Base-by-base conservation (phyloP, 2,113 vertebrate species). In the Hippocampus barbouri region DNA sequence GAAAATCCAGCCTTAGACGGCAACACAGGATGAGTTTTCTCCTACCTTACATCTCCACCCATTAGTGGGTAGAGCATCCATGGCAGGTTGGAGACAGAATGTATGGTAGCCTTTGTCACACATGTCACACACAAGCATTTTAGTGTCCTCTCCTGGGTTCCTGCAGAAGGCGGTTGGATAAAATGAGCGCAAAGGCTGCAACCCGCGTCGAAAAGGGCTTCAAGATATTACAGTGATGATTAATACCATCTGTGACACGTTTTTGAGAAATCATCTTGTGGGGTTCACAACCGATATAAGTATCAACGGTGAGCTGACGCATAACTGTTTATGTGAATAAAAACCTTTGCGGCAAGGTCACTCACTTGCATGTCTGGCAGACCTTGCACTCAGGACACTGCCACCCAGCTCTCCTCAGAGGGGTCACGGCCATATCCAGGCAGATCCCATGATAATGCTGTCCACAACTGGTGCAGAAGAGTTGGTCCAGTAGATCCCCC, bases 361-460 rank as follows among this genome's bases (percentile, higher is more conserved):
- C 96, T 97, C 94, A 99, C 97, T 97, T 98, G 97, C 97, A 99
- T 68, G 97, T 98, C 93, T 96, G 97, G 93, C 97, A 99, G 87
- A 99, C 91, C 94, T 98, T 99, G 92, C 97, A 99, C 87, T 99
- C 97, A 2, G 97, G 97, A 90, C 97, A 99, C 85, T 99, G 97
- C 97, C 97, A 99, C 74, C 97, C 97, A 83, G 96, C 95, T 87
- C 96, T 94, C 88, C 96, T 96, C 73, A 98, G 90, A 85, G 97
- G 95, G 80, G 96, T 98, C 68, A 95, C 95, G 59, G 93, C 93
- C 89, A 99, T 97, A 81, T 99, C 97, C 93, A 99, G 92, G 91
- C 97, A 99, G 90, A 96, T 94, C 74, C 97, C 97, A 73, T 99
- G 97, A 88, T 98, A 98, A 92, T 99, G 97, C 92, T 96, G 95